Conservation (phyloP, 92 coral and sea anemone genomes). For the Phymanthus crucifer region DNA sequence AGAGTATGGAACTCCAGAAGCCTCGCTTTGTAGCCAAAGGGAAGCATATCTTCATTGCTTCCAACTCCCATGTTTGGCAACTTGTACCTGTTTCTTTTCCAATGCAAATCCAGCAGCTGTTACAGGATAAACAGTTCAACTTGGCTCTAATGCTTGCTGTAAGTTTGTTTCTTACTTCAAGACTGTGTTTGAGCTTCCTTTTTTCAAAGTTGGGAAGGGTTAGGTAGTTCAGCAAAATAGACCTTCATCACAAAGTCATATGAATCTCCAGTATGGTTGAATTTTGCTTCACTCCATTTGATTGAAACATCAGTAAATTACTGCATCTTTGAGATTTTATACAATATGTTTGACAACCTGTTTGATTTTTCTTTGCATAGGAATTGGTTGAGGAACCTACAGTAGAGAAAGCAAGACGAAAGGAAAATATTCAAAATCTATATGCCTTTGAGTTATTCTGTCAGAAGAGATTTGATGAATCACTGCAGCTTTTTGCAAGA, state of each 20-base stretch:
- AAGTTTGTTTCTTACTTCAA: conserved; percentile 29
- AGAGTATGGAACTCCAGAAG: conserved; percentile 91
- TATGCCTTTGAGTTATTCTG: conserved; percentile 97
- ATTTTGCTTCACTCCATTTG: neutral
- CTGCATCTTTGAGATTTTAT: no score
- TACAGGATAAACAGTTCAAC: conserved; percentile 92
- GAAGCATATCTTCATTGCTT: conserved; percentile 87
- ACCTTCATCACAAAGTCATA: no score
- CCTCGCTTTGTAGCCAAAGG: conserved; percentile 83
- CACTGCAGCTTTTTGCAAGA: conserved; percentile 88
- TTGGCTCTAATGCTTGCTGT: conserved; percentile 96
- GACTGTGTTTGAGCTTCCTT: no score
- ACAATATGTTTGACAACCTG: neutral
- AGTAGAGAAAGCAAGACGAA: conserved; percentile 74
- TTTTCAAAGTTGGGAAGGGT: no score
- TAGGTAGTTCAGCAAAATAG: no score
- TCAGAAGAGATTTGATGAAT: conserved; percentile 96
- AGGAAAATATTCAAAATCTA: conserved; percentile 85
- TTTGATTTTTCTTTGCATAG: conserved; percentile 36
- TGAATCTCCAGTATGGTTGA: neutral
- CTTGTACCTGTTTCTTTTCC: conserved; percentile 95
- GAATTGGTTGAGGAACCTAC: conserved; percentile 86
- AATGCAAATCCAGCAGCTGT: conserved; percentile 93
- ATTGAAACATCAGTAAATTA: no score
- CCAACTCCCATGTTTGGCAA: conserved; percentile 93